Evolutionary conservation across 2,888 invertebrate species (phyloP).

Genomic region (Panorpa germanica): DNA sequence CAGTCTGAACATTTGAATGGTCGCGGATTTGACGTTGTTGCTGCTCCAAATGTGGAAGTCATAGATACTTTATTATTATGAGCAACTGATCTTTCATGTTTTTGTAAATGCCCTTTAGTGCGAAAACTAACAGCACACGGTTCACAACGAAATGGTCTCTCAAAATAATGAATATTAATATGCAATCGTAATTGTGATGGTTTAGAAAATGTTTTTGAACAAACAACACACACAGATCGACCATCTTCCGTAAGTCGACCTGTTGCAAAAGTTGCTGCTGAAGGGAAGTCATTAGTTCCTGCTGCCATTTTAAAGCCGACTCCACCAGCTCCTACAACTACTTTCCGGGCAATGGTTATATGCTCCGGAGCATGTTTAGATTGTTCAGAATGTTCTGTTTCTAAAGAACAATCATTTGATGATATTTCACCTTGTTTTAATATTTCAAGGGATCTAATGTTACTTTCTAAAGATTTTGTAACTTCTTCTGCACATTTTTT

Average conservation of each 20-base stretch:
- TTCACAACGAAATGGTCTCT: conserved; percentile 79
- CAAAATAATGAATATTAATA: conserved; percentile 91
- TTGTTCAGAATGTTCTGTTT: too few relatives aligned
- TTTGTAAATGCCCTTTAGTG: conserved; percentile 78
- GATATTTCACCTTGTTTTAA: too few relatives aligned
- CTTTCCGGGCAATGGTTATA: conserved; percentile 32
- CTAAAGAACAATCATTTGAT: too few relatives aligned
- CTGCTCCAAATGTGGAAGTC: conserved; percentile 68
- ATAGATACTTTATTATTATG: conserved; percentile 86
- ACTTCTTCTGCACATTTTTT: conserved; percentile 7
- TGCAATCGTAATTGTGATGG: conserved; percentile 79
- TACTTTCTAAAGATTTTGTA: too few relatives aligned
- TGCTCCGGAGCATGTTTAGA: too few relatives aligned
- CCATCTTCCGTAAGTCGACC: conserved; percentile 49
- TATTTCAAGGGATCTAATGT: too few relatives aligned
- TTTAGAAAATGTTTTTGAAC: conserved; percentile 82
- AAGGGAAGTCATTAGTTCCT: conserved; percentile 31
- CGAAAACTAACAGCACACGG: conserved; percentile 82
- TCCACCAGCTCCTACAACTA: conserved; percentile 43
- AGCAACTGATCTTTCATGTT: conserved; percentile 80
- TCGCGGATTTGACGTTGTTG: conserved; percentile 76
- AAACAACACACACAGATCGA: conserved; percentile 63
- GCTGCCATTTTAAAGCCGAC: conserved; percentile 33
- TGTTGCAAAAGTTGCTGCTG: conserved; percentile 25
- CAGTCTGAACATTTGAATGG: conserved; percentile 95